Evolutionary conservation across 2,888 invertebrate species (phyloP).

Genomic region (Octonoba sinensis): DNA sequence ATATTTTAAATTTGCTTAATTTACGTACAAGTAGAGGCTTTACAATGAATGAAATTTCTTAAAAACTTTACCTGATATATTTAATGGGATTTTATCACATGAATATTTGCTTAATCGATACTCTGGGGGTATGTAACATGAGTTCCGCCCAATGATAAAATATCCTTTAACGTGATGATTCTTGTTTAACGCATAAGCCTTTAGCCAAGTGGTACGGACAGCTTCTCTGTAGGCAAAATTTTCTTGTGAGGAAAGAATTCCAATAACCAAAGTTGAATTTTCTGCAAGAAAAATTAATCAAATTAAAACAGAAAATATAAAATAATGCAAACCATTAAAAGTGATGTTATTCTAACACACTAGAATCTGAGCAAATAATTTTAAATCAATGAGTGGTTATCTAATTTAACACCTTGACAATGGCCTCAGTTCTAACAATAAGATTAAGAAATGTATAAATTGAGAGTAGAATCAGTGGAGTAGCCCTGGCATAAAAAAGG

Average conservation of each 20-base stretch:
- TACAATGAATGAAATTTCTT: neutral
- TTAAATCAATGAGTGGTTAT: too few species aligned
- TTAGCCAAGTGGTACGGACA: constrained; percentile 68
- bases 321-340: too few species aligned
- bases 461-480: too few species aligned
- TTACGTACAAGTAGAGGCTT: neutral
- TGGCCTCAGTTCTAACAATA: too few species aligned
- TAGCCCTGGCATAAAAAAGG: too few species aligned
- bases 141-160: constrained; percentile 44
- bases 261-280: constrained; percentile 62
- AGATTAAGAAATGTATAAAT: too few species aligned
- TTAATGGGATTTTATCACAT: constrained; percentile 46
- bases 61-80: constrained; percentile 22
- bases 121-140: constrained; percentile 39
- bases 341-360: too few species aligned
- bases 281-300: too few species aligned
- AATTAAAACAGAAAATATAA: too few species aligned
- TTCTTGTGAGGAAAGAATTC: constrained; percentile 67
- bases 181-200: constrained; percentile 38
- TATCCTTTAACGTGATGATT: constrained; percentile 29
- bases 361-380: too few species aligned
- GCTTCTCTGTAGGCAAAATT: constrained; percentile 67
- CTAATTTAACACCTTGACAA: too few species aligned
- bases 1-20: too few species aligned
- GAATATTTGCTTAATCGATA: constrained; percentile 36